Evolutionary conservation across 2,797 vertebrate species (phyloP).

Genomic region (Peromyscus attwateri): DNA sequence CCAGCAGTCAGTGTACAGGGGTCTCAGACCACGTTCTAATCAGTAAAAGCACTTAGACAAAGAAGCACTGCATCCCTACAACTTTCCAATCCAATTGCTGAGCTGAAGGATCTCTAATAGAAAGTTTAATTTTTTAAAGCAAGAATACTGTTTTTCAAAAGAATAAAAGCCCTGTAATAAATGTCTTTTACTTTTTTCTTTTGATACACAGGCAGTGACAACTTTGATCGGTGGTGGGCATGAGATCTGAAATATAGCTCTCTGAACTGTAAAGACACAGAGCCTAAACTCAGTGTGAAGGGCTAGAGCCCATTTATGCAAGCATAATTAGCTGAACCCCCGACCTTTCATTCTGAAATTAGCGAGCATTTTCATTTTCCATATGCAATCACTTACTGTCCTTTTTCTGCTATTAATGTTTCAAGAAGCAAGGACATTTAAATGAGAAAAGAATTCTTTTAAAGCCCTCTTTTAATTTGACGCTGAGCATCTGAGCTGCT

Average conservation of each 20-base stretch:
- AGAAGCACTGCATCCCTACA: not conserved
- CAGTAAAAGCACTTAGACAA: not conserved
- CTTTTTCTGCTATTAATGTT: slow-evolving; percentile 71
- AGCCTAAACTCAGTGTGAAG: slow-evolving; percentile 68
- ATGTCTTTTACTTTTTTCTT: slow-evolving; percentile 51
- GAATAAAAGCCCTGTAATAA: slow-evolving; percentile 45
- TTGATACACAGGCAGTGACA: not conserved
- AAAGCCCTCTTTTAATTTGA: slow-evolving; percentile 67
- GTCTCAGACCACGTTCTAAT: not conserved
- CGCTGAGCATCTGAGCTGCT: slow-evolving; percentile 59
- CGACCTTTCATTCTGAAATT: slow-evolving; percentile 76
- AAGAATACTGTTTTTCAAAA: slow-evolving; percentile 30
- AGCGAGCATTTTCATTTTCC: slow-evolving; percentile 81
- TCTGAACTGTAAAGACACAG: slow-evolving; percentile 46
- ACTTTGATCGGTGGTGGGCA: slow-evolving; percentile 11
- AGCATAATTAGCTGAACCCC: slow-evolving; percentile 73
- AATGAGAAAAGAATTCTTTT: slow-evolving; percentile 37
- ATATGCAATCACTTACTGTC: slow-evolving; percentile 82
- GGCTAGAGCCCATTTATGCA: slow-evolving; percentile 64
- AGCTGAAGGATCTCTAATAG: not conserved
- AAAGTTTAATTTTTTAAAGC: slow-evolving; percentile 46
- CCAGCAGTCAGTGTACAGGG: not conserved
- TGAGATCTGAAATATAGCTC: slow-evolving; percentile 61
- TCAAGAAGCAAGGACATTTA: slow-evolving; percentile 78
- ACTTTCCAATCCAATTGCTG: slow-evolving; percentile 23